phyloP scores from a whole-genome alignment of 2,888 invertebrate genomes.

The Phasia obesa region DNA sequence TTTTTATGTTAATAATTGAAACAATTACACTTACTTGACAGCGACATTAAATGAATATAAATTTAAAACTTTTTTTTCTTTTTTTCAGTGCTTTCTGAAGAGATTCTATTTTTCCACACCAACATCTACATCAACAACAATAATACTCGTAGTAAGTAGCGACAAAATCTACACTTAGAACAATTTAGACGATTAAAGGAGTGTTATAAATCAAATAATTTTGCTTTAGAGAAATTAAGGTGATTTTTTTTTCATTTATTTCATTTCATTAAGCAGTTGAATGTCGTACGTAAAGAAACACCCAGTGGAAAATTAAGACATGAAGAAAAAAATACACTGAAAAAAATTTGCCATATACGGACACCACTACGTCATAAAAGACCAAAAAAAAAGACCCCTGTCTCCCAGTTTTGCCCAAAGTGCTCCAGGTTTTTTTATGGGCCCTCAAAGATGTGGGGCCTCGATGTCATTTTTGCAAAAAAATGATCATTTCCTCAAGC shows the following conservation, averaged over 20 bases:
- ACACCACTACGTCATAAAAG: no score
- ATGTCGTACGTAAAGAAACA: not conserved
- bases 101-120: constrained; percentile 43
- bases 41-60: constrained; percentile 60
- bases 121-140: not conserved
- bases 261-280: not conserved
- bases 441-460: no score
- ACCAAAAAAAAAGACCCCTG: no score
- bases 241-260: constrained; percentile 11
- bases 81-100: constrained; percentile 6
- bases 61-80: constrained; percentile 29
- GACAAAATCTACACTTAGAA: constrained; percentile 39
- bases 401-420: no score
- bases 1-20: constrained; percentile 63
- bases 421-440: no score
- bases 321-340: no score
- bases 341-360: no score
- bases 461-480: no score
- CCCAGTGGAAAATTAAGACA: constrained; percentile 24
- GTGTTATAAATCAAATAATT: constrained; percentile 57
- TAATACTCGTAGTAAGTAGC: no score
- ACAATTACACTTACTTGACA: constrained; percentile 66
- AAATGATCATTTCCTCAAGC: no score
- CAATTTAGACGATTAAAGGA: constrained; percentile 49
- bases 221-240: constrained; percentile 27